Conservation (phyloP, 2,888 invertebrate genomes). For the Corbicula japonica region DNA sequence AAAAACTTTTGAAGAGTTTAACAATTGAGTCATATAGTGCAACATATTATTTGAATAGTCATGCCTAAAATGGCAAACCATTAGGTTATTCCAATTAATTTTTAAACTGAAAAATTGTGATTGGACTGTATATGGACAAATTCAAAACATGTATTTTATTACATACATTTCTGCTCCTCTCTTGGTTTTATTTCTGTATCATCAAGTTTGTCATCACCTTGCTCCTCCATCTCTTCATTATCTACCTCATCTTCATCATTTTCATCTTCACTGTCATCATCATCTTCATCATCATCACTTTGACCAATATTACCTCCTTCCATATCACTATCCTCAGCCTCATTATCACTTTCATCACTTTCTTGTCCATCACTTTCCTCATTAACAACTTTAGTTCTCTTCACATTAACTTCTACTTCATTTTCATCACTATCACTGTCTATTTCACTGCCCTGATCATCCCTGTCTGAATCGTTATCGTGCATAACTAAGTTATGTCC, state of each 20-base stretch:
- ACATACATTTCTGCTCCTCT: slow-evolving; percentile 47
- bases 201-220: slow-evolving; percentile 15
- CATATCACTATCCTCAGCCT: slow-evolving; percentile 28
- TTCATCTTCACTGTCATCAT: slow-evolving; percentile 16
- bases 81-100: too few relatives aligned
- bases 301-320: slow-evolving; percentile 6
- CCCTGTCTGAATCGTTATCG: too few relatives aligned
- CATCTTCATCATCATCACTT: slow-evolving; percentile 9
- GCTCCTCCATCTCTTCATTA: slow-evolving; percentile 6
- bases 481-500: too few relatives aligned
- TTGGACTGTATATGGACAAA: too few relatives aligned
- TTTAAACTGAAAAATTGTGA: too few relatives aligned
- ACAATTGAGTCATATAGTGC: too few relatives aligned
- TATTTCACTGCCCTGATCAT: slow-evolving; percentile 26
- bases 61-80: too few relatives aligned
- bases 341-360: slow-evolving; percentile 18
- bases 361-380: slow-evolving; percentile 41
- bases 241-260: not conserved
- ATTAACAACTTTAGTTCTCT: slow-evolving; percentile 6
- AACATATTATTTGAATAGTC: too few relatives aligned
- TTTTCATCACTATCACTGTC: not conserved
- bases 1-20: too few relatives aligned
- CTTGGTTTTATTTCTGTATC: slow-evolving; percentile 43
- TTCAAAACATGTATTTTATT: too few relatives aligned
- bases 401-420: not conserved